These are phyloP conservation scores for Clarias fuscus DNA, from an alignment of 2,797 vertebrate genomes.

Conservation along the genomic window DNA sequence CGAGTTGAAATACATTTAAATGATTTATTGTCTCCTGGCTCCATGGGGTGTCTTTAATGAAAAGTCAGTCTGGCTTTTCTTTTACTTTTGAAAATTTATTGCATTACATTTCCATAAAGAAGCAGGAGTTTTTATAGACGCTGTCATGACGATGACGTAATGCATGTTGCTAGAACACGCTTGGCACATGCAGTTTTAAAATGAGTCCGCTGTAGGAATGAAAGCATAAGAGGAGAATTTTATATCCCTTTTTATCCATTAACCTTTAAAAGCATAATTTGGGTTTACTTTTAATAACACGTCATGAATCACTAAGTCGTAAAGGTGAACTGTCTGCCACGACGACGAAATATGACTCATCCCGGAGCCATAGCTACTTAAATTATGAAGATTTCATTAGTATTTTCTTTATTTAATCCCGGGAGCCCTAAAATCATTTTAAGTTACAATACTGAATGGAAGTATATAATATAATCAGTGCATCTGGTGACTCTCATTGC, in stretches of 20 bases:
- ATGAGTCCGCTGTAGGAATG: background rate
- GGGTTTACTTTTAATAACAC: background rate
- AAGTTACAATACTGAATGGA: background rate
- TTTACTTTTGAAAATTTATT: background rate
- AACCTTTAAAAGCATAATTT: background rate
- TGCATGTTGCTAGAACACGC: background rate
- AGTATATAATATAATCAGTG: background rate
- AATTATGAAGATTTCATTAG: background rate
- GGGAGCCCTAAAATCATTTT: background rate
- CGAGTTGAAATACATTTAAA: background rate
- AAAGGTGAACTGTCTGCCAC: background rate
- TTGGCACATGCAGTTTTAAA: background rate
- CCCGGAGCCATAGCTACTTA: background rate
- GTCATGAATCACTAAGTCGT: background rate
- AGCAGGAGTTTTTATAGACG: background rate
- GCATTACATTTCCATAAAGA: slow-evolving; percentile 34
- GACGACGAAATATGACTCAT: background rate
- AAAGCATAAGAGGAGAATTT: background rate
- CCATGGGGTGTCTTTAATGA: slow-evolving; percentile 35
- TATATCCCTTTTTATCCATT: background rate
- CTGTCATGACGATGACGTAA: slow-evolving; percentile 1
- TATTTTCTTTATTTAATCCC: background rate
- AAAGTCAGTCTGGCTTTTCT: slow-evolving; percentile 10
- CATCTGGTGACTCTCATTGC: background rate
- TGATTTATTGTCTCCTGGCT: slow-evolving; percentile 29